Base-by-base conservation (phyloP, 2,797 vertebrate genomes). In the Lacerta bilineata region DNA sequence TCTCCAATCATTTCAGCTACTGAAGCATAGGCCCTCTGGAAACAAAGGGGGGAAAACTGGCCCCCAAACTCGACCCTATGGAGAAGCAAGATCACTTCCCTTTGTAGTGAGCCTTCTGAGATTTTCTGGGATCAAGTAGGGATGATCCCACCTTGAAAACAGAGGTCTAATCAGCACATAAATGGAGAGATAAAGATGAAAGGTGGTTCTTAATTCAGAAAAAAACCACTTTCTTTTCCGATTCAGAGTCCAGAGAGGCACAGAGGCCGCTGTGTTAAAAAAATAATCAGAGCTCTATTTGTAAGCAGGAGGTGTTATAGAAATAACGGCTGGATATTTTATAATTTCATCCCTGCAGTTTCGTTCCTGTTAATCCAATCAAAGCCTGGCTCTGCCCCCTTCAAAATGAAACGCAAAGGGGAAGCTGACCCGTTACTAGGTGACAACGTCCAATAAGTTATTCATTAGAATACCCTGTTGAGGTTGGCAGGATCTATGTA, bases 401-500 rank as follows among this genome's bases (percentile, higher is more conserved):
- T 95, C 87, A 87, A 94, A 95, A 95, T 94, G 93, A 94, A 96
- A 91, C 88, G 93, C 90, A 94, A 64, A 94, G 94, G 90, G 91
- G 93, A 95, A 84, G 86, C 77, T 95, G 93, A 95, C 91, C 94
- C 91, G 91, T 91, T 93, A 93, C 94, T 94, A 93, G 90, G 93
- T 92, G 93, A 94, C 87, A 91, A 88, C 90, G 92, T 93, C 93
- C 86, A 93, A n/a, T 93, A 93, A 93, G 91, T 95, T 96, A 94
- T 95, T 96, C 93, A 96, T 95, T 96, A 95, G 95, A 95, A 95
- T 33, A 89, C 88, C 94, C 87, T 88, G 71, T 80, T 92, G 89
- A 91, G 92, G 90, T 66, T 91, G 91, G 92, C 72, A 66, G 84
- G 66, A 72, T 89, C 91, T 81, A 78, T 84, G 92, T 91, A 94